Percentiles rank a stretch among this genome's conserved stretches.
Evolutionary conservation across 2,113 vertebrate genomes (phyloP).

Genomic region (Lutjanus erythropterus): DNA sequence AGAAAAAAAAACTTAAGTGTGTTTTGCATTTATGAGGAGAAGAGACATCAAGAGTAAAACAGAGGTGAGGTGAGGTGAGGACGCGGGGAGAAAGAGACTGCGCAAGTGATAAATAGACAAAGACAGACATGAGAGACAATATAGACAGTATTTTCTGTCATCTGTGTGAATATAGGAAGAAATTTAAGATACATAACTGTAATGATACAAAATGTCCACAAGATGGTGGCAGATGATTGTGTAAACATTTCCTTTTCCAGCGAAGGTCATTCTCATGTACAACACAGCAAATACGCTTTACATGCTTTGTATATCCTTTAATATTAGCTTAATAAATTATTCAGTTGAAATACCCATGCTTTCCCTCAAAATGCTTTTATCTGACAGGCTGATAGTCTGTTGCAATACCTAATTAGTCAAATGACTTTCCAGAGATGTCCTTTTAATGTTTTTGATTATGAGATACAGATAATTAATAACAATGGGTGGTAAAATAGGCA

Average conservation of each 20-base stretch:
- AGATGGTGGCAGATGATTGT: constrained; percentile 3
- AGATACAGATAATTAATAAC: neutral
- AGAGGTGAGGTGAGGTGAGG: neutral
- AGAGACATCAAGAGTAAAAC: neutral
- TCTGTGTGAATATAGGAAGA: neutral
- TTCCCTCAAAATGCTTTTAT: neutral
- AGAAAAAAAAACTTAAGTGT: neutral
- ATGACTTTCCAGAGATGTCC: too few relatives aligned
- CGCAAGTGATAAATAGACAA: too few relatives aligned
- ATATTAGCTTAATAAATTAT: too few relatives aligned
- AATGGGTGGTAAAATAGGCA: neutral
- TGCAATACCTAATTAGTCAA: neutral
- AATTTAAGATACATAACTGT: neutral
- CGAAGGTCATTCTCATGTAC: neutral
- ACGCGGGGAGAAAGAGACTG: too few relatives aligned
- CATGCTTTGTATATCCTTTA: neutral
- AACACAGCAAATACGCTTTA: neutral
- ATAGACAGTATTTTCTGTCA: neutral
- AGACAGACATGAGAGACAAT: neutral
- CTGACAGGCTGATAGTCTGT: neutral
- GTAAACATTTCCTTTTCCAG: neutral
- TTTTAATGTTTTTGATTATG: neutral
- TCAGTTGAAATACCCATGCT: neutral
- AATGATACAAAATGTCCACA: neutral
- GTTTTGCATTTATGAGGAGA: neutral